Conservation (phyloP, 2,888 invertebrate genomes). For the Trichogramma dendrolimi region DNA sequence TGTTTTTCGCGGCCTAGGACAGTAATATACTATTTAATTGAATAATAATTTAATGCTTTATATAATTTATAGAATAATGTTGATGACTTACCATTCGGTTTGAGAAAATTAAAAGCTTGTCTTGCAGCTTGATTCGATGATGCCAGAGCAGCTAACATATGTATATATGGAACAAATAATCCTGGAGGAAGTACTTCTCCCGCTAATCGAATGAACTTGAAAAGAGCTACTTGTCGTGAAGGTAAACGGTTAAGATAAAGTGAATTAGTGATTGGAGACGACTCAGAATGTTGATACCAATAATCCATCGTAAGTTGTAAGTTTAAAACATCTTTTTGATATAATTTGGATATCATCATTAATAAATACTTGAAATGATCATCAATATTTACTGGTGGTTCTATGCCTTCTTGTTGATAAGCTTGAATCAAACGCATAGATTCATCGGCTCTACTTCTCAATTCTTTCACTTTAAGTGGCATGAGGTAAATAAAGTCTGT, state of each 20-base stretch:
- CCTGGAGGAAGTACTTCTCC: slow-evolving; percentile 81
- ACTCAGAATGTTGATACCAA: slow-evolving; percentile 66
- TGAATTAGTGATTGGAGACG: slow-evolving; percentile 48
- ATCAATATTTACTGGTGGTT: slow-evolving; percentile 70
- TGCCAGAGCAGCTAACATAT: slow-evolving; percentile 79
- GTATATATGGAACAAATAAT: slow-evolving; percentile 80
- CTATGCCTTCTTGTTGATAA: slow-evolving; percentile 71
- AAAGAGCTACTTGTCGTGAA: slow-evolving; percentile 72
- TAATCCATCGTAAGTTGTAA: slow-evolving; percentile 73
- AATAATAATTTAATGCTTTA: too few relatives aligned
- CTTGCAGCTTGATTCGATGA: slow-evolving; percentile 72
- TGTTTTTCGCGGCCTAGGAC: too few relatives aligned
- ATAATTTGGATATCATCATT: slow-evolving; percentile 72
- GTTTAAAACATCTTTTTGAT: slow-evolving; percentile 68
- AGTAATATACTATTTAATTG: too few relatives aligned
- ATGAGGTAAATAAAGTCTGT: slow-evolving; percentile 90
- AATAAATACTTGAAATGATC: slow-evolving; percentile 82
- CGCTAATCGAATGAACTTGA: slow-evolving; percentile 85
- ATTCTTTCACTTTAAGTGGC: slow-evolving; percentile 84
- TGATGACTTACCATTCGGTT: slow-evolving; percentile 57
- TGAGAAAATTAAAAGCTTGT: slow-evolving; percentile 73
- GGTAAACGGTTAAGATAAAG: slow-evolving; percentile 49
- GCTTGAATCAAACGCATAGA: slow-evolving; percentile 74
- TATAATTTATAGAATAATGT: neutral
- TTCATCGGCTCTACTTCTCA: slow-evolving; percentile 83